Percentiles rank a stretch among this genome's conserved stretches.
Conservation (phyloP, 92 coral and sea anemone genomes). For the Diadumene lineata region DNA sequence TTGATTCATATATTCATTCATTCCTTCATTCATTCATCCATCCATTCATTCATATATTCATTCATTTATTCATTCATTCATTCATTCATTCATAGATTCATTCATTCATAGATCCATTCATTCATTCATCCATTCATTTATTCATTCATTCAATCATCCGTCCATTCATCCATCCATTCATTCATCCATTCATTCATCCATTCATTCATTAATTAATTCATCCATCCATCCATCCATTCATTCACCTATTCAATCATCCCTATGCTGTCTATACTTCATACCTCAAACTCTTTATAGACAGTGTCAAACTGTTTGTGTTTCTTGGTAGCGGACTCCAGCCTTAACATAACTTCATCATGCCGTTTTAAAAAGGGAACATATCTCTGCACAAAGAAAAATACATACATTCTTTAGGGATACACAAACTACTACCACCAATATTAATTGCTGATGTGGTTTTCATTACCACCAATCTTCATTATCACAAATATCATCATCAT, state of each 20-base stretch:
- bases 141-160: not conserved
- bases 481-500: not conserved
- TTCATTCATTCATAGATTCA: too few relatives aligned
- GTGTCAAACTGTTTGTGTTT: conserved; percentile 82
- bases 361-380: conserved; percentile 72
- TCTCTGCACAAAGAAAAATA: conserved; percentile 43
- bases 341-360: conserved; percentile 91
- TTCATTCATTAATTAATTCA: not conserved
- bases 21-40: too few relatives aligned
- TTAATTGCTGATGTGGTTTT: not conserved
- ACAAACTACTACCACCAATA: too few relatives aligned
- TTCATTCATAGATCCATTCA: too few relatives aligned
- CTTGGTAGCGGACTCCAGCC: conserved; percentile 77
- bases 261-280: conserved; percentile 16
- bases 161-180: not conserved
- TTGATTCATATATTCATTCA: too few relatives aligned
- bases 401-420: too few relatives aligned
- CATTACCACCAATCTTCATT: not conserved
- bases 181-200: not conserved
- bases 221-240: not conserved
- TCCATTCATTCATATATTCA: too few relatives aligned
- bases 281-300: conserved; percentile 97
- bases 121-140: too few relatives aligned
- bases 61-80: too few relatives aligned
- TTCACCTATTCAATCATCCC: not conserved